These are phyloP conservation scores for Phrynocephalus guinanensis DNA, from an alignment of 2,797 vertebrate genomes.

Conservation along the genomic window DNA sequence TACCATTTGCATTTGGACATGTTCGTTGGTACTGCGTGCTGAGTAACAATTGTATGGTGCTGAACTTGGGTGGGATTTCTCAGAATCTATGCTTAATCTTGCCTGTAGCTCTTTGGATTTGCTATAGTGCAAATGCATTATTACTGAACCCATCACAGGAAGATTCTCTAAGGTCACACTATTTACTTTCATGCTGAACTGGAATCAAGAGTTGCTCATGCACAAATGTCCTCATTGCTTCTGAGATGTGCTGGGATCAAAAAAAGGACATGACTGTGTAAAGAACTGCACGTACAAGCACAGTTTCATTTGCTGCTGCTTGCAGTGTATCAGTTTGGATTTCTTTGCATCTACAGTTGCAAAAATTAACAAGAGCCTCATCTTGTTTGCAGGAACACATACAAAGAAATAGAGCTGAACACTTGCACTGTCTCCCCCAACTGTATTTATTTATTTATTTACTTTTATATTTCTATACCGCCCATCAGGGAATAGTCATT, in stretches of 20 bases:
- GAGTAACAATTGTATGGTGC: too few species aligned
- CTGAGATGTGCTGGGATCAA: neutral
- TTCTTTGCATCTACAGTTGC: neutral
- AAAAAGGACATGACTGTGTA: neutral
- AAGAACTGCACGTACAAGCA: neutral
- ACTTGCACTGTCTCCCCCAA: neutral
- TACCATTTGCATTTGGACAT: too few species aligned
- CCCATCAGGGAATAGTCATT: neutral
- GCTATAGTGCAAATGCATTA: conserved; percentile 2
- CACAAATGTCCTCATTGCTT: neutral
- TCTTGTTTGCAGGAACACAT: neutral
- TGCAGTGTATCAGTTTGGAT: neutral
- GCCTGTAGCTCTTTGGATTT: neutral
- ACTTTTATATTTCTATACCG: too few species aligned
- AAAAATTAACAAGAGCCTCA: neutral
- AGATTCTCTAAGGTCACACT: neutral
- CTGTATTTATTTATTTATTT: neutral
- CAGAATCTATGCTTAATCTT: neutral
- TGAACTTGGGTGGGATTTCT: too few species aligned
- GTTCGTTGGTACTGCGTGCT: too few species aligned
- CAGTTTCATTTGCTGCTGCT: neutral
- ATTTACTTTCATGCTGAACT: neutral
- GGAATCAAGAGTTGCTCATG: neutral
- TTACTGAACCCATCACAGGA: neutral
- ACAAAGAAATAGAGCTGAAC: neutral